Percentiles rank a stretch among this genome's conserved stretches.
These are phyloP conservation scores for Semotilus atromaculatus DNA, from an alignment of 2,797 vertebrate species.

Conservation along the genomic window DNA sequence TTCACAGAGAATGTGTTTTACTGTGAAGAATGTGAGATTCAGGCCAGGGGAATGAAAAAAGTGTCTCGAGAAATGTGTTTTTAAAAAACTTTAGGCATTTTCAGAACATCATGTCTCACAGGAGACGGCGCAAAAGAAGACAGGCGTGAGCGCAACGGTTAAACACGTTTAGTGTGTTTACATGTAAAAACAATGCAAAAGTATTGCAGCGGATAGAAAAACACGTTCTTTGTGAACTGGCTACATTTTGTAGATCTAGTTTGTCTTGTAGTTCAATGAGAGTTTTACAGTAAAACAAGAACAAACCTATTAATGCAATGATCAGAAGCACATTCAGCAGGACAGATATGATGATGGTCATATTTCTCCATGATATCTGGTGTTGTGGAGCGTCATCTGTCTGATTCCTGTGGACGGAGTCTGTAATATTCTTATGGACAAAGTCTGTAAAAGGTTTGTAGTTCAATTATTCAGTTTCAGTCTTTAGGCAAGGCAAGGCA, in stretches of 20 bases:
- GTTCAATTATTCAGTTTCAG: neutral
- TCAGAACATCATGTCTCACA: accelerated
- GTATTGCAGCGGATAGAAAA: too few relatives aligned
- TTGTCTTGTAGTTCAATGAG: neutral
- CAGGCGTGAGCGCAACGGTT: too few relatives aligned
- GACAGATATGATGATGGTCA: neutral
- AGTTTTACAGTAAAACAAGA: neutral
- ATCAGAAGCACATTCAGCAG: neutral
- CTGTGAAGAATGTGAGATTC: too few relatives aligned
- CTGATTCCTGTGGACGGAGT: neutral
- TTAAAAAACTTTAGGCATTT: too few relatives aligned
- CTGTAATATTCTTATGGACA: neutral
- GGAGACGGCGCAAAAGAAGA: too few relatives aligned
- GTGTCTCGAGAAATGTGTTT: too few relatives aligned
- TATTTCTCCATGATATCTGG: neutral
- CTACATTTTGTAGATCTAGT: neutral
- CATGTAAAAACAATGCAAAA: too few relatives aligned
- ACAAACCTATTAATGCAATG: neutral
- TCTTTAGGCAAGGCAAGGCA: too few relatives aligned
- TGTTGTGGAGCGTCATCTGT: neutral
- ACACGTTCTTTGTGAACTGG: too few relatives aligned
- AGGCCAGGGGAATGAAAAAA: too few relatives aligned
- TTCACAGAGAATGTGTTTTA: too few relatives aligned
- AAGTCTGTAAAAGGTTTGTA: neutral
- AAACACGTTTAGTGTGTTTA: too few relatives aligned